Base-by-base conservation (phyloP, 1,140 invertebrate genomes). In the Aphelinus certus region DNA sequence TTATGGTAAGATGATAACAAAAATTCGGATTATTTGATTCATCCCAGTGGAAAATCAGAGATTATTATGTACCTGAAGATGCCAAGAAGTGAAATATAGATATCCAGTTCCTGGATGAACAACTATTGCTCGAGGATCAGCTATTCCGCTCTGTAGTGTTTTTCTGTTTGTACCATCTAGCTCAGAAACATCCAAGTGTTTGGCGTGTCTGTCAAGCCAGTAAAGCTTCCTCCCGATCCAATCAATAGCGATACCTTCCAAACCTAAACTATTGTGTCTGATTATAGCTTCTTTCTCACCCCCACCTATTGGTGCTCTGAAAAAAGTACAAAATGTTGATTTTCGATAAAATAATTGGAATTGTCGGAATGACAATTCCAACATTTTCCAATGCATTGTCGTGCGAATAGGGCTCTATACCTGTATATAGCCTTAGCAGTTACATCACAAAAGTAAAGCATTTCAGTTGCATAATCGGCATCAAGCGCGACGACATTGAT, bases 161-260 rank as follows among this genome's bases (percentile, higher is more conserved):
- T 94, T 95, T 47, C 97, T 90, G 81, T 94, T 95, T 0, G 95
- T 97, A 9, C 98, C 98, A 86, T 99, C 94, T 62, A 99, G 85
- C 86, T 99, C 97, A 1, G 94, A 89, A 0, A 98, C 96, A 84
- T 98, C 95, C 69, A 99, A 86, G 83, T 98, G 96, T 87, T 97
- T 97, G 0, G 95, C 96, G 83, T 97, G 96, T 65, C 97, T 90
- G 83, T 99, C 98, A n/a, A 99, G 88, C 97, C 97, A 99, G 83
- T 99, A 99, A 0, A 99, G 86, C 85, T 99, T 99, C 65, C 96
- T 91, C 4, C 94, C 97, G 47, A 99, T 91, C 98, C 98, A 99
- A 86, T 99, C 98, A 3, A 99, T 91, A 0, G 96, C 94, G 26
- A 99, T 92, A n/a, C 97, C 98, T 90, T 99, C 97, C 10, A 98